phyloP scores from a whole-genome alignment of 2,113 vertebrate genomes.

The Pagrus major region DNA sequence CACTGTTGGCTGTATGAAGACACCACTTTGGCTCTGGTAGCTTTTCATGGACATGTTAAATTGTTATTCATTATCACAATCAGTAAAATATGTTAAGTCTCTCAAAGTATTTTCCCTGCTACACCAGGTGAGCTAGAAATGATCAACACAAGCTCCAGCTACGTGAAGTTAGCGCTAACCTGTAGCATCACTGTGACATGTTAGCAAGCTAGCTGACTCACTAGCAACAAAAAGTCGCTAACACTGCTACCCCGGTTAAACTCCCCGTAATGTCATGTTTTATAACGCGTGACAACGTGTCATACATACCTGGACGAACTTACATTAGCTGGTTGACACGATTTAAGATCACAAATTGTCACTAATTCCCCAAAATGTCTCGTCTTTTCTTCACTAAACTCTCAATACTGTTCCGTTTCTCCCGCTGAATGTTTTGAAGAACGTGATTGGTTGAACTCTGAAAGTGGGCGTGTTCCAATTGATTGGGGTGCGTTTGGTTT shows the following conservation, averaged over 20 bases:
- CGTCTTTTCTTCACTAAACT: not conserved
- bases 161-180: too few species aligned
- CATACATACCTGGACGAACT: constrained; percentile 44
- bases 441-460: constrained; percentile 61
- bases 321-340: not conserved
- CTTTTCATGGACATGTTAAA: not conserved
- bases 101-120: not conserved
- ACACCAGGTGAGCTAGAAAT: not conserved
- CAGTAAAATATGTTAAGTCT: not conserved
- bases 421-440: constrained; percentile 65
- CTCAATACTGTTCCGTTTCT: constrained; percentile 47
- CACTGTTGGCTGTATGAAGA: not conserved
- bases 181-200: not conserved
- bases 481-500: constrained; percentile 30
- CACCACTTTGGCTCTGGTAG: not conserved
- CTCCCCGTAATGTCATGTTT: not conserved
- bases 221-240: not conserved
- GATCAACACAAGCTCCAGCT: not conserved
- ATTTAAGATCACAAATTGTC: not conserved
- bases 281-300: not conserved
- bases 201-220: constrained; percentile 22
- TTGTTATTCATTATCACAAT: too few species aligned
- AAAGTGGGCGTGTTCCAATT: constrained; percentile 4
- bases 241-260: not conserved
- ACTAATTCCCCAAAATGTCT: not conserved